Base-by-base conservation (phyloP, 2,888 invertebrate genomes). In the Myopa tessellatipennis region DNA sequence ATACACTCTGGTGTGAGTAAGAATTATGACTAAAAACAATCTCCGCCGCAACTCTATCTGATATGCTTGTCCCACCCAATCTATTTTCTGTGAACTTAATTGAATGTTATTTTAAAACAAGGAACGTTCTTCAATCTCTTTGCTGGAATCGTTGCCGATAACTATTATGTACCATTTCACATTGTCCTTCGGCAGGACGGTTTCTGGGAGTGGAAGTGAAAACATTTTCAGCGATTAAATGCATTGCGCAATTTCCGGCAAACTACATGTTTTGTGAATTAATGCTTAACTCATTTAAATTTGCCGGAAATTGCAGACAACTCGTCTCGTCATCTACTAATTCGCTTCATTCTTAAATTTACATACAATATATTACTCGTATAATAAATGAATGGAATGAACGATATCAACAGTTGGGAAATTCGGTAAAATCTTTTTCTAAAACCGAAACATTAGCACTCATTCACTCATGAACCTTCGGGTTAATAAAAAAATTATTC, bases 211-310 rank as follows among this genome's bases (percentile, higher is more conserved):
- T 76, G 79, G 79, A 79, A 71, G 77, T 79, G 69, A 74, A 69
- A 79, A 77, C 70, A 76, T 76, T 78, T 75, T 75, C 58, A 26
- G 75, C 45, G 72, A 67, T 26, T 45, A 50, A 74, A 67, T 69
- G 73, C 75, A 78, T 78, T 75, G 69, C 69, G 34, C 75, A 80
- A 80, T 80, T 80, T 80, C 78, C 78, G 77, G 68, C 36, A 65
- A 58, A 45, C 45, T 16, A 61, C 40, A 58, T 4, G 12, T 76
- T 74, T 50, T n/a, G 38, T 63, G 26, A 63, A 60, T 77, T 38
- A 71, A 55, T 63, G 65, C 52, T 52, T 52, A 63, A 26, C 26
- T 75, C 63, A 71, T 70, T 70, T 63, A 61, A 70, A 63, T 52
- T 63, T 38, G 38, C 26, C 76, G 76, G 76, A 76, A 76, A 76